A percentile compares a stretch with the other conserved stretches of the same genome.
Evolutionary conservation across 2,888 invertebrate genomes (phyloP).

Genomic region (Diadegma fenestrale): DNA sequence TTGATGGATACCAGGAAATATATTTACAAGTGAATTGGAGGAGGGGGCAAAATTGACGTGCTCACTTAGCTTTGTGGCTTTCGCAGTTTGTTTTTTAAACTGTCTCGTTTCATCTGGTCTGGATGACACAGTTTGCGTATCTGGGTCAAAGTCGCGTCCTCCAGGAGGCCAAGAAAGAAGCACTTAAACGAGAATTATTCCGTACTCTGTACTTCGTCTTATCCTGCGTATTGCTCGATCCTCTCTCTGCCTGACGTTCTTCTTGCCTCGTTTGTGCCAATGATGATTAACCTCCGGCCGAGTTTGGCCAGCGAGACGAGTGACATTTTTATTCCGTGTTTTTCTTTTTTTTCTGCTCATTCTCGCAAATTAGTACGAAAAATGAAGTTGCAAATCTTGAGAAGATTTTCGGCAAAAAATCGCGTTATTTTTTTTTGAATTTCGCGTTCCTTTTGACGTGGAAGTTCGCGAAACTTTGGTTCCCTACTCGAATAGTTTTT

Average conservation of each 20-base stretch:
- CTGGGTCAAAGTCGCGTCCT: constrained; percentile 85
- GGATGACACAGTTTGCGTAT: constrained; percentile 79
- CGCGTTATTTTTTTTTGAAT: background rate
- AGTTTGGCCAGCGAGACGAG: constrained; percentile 80
- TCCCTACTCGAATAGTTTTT: background rate
- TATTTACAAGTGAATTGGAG: background rate
- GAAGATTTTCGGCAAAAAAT: background rate
- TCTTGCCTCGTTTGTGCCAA: constrained; percentile 69
- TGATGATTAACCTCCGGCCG: constrained; percentile 75
- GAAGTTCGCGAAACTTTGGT: background rate
- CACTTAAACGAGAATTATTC: constrained; percentile 77
- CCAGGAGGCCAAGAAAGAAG: constrained; percentile 81
- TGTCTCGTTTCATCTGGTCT: constrained; percentile 74
- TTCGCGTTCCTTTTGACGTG: background rate
- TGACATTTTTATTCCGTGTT: constrained; percentile 78
- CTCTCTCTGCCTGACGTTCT: constrained; percentile 4
- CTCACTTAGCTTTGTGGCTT: constrained; percentile 45
- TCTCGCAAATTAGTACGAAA: background rate
- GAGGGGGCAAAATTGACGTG: constrained; percentile 30
- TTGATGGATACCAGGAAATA: background rate
- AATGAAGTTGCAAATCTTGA: background rate
- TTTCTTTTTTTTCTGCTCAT: background rate
- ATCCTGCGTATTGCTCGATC: constrained; percentile 30
- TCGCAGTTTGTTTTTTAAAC: constrained; percentile 47
- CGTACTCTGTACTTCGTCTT: constrained; percentile 64